Evolutionary conservation across 2,113 vertebrate species (phyloP).

Genomic region (Lepisosteus osseus): DNA sequence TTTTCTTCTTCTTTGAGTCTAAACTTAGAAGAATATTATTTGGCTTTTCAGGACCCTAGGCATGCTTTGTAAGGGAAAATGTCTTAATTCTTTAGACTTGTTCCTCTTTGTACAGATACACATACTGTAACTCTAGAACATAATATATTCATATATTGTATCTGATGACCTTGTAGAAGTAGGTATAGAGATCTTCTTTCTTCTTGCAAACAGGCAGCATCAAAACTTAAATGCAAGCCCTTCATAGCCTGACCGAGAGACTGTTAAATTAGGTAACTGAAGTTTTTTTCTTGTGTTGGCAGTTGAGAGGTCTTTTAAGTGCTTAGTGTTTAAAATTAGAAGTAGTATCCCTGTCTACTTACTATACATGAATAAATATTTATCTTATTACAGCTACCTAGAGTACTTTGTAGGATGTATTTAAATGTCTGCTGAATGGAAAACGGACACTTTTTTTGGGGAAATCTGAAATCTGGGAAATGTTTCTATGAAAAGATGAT

Average conservation of each 20-base stretch:
- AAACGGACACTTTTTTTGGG: not conserved
- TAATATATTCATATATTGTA: constrained; percentile 11
- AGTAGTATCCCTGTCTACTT: constrained; percentile 26
- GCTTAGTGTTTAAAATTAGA: constrained; percentile 33
- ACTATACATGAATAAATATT: constrained; percentile 25
- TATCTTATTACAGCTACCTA: constrained; percentile 20
- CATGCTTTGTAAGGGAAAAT: constrained; percentile 5
- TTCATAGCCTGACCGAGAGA: constrained; percentile 48
- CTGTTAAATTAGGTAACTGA: constrained; percentile 41
- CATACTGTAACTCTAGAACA: constrained; percentile 16
- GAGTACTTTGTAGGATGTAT: constrained; percentile 19
- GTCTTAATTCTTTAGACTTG: constrained; percentile 19
- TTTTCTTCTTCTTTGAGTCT: not conserved
- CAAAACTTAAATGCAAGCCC: constrained; percentile 30
- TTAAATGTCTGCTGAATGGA: not conserved
- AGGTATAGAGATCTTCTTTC: constrained; percentile 16
- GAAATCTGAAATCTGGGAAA: not conserved
- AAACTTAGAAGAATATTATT: not conserved
- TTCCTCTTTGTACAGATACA: constrained; percentile 16
- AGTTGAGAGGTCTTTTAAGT: constrained; percentile 18
- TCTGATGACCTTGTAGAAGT: constrained; percentile 22
- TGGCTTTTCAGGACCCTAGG: constrained; percentile 8
- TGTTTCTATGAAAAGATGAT: not conserved
- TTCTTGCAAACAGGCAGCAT: constrained; percentile 34
- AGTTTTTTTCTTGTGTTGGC: constrained; percentile 15